Evolutionary conservation across 2,888 invertebrate species (phyloP), one percentile per base, ranked within the genome.

Genomic region (Eremobia ochroleuca): DNA sequence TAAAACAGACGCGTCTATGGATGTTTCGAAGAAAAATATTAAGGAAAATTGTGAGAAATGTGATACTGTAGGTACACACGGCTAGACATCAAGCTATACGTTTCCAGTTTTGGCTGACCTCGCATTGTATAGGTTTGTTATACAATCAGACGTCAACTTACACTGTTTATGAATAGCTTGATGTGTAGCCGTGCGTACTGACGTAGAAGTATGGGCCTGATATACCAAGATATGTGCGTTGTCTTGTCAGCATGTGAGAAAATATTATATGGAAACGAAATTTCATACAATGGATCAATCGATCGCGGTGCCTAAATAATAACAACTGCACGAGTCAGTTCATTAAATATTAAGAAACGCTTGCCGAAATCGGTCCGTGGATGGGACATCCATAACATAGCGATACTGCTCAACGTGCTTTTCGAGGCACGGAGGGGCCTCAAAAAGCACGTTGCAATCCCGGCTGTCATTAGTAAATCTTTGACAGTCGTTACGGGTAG

Each of bases 11-110:
- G 58, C 61, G n/a, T 37, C 34, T 78, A 78, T 46, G 55, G 40
- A 31, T 70, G 70, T 37, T 37, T 18, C 28, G 18, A 67, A 58
- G 31, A 61, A 83, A 83, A 73, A 70, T 55, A 55, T 59, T 31
- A 34, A 31, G 61, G 61, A 66, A 78, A 69, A 75, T 25, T 68
- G 43, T 55, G n/a, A 40, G 18, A 2, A 40, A 55, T 52, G 28
- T 18, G 28, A 76, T 62, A 40, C 73, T 64, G 18, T 58, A 58
- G 25, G 15, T 9, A n/a, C 28, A 43, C 15, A 46, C 46, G 4
- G 46, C 18, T 46, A 46, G 5, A 46, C 18, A 46, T 46, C 15
- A 46, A 46, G 46, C 18, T 46, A 46, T 46, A 46, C 46, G 5
- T 46, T 18, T 46, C 46, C 46, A 46, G 18, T 46, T 46, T 46